Evolutionary conservation across 2,888 invertebrate genomes (phyloP).

Genomic region (Acanthosepion pharaonis): DNA sequence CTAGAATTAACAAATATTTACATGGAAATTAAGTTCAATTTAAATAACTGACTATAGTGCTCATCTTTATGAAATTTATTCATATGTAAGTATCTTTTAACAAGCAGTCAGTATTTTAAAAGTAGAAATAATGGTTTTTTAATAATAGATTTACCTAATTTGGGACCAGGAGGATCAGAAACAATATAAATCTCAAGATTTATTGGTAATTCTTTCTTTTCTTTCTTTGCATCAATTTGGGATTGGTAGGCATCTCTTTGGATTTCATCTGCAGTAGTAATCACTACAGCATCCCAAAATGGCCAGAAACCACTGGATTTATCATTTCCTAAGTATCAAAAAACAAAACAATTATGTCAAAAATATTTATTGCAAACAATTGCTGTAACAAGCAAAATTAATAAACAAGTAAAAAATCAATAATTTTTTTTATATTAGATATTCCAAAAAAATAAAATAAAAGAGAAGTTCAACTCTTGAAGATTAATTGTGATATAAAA

Average conservation of each 20-base stretch:
- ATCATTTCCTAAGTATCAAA: conserved; percentile 55
- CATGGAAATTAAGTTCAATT: too few species aligned
- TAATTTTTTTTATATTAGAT: too few species aligned
- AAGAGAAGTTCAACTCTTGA: too few species aligned
- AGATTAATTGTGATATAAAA: too few species aligned
- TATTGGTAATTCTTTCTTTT: conserved; percentile 69
- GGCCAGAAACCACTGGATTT: conserved; percentile 51
- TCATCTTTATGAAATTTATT: too few species aligned
- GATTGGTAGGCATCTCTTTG: conserved; percentile 73
- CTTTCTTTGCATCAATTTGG: conserved; percentile 71
- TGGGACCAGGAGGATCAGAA: conserved; percentile 75
- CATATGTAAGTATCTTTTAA: too few species aligned
- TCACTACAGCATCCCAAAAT: conserved; percentile 75
- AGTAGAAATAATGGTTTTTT: neutral
- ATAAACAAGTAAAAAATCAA: neutral
- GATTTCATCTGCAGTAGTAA: conserved; percentile 74
- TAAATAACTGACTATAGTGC: too few species aligned
- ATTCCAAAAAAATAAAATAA: too few species aligned
- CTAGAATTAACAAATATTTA: too few species aligned
- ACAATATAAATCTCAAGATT: conserved; percentile 71
- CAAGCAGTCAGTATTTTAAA: neutral
- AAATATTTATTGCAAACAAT: neutral
- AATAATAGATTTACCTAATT: conserved; percentile 65
- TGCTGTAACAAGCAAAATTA: neutral
- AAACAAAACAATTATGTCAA: neutral